phyloP scores from a whole-genome alignment of 2,888 invertebrate species.

The Brachypalpus laphriformis region DNA sequence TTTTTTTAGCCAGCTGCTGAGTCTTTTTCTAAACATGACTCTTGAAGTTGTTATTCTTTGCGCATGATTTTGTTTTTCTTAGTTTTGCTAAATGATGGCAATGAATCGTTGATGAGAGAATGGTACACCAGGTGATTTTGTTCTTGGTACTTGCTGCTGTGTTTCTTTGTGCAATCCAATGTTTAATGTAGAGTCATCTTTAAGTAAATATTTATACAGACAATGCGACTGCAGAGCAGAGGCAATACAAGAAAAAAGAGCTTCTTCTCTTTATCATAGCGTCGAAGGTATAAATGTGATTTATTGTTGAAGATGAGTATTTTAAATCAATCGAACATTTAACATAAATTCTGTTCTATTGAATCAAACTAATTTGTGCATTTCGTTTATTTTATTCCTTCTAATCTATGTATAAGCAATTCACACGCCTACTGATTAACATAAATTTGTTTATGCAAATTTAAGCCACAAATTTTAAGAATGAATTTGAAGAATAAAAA shows the following conservation, averaged over 20 bases:
- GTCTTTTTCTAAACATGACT: slow-evolving; percentile 48
- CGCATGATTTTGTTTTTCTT: slow-evolving; percentile 56
- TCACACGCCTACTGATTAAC: background rate
- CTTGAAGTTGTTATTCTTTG: slow-evolving; percentile 65
- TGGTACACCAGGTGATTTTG: slow-evolving; percentile 19
- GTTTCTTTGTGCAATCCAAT: slow-evolving; percentile 18
- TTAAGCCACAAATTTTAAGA: too few species aligned
- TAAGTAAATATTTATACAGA: slow-evolving; percentile 39
- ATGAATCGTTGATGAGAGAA: slow-evolving; percentile 72
- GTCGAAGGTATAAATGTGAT: slow-evolving; percentile 4
- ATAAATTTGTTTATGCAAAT: slow-evolving; percentile 17
- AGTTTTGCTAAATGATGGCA: slow-evolving; percentile 70
- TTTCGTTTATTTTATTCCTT: background rate
- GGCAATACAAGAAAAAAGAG: background rate
- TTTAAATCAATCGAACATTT: background rate
- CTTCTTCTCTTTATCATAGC: background rate
- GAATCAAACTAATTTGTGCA: slow-evolving; percentile 15
- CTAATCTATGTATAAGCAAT: background rate
- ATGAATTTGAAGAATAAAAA: slow-evolving; percentile 5
- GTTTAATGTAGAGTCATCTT: slow-evolving; percentile 8
- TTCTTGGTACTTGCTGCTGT: background rate
- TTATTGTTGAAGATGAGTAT: background rate
- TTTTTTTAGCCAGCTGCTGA: background rate
- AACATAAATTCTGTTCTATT: background rate
- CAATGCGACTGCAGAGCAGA: background rate